Evolutionary conservation across 2,113 vertebrate genomes (phyloP), one percentile per base, ranked within the genome.

Genomic region (Strigops habroptila): DNA sequence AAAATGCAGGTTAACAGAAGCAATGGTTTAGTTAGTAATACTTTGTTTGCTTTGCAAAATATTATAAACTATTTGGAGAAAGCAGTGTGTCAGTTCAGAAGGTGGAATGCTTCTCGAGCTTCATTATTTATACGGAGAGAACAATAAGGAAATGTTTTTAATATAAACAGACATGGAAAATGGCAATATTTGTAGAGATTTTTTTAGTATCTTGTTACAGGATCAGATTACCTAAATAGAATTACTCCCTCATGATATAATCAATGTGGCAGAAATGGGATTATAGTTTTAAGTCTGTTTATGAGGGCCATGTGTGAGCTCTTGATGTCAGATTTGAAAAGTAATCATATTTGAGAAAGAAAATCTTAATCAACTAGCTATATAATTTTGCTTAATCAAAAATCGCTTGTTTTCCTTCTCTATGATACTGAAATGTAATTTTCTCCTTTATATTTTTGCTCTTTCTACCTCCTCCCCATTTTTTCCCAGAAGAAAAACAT

Each of bases 81-180:
- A 89, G 91, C 77, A 68, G 74, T 6, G 2, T 79, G 51, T 82
- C 70, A 48, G 44, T 93, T 91, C 82, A 87, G 87, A 84, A 82
- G 86, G 59, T 44, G 65, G 81, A 93, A 92, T 93, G 73, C 33
- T 79, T 91, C 91, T 46, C 7, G 33, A 69, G 57, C 69, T 49
- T 92, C 52, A 21, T 52, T 87, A 85, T 93, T 96, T 92, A 18
- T 79, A 92, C 6, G 1, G 81, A 79, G 57, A 95, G 81, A 96
- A 91, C 93, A 96, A 94, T 95, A 94, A 91, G 48, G 69, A 95
- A 92, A 73, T 93, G 90, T 93, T 97, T 96, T 90, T 71, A 90
- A 90, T 96, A 82, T 90, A 96, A 96, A 79, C 70, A 91, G 93
- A 51, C 59, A 41, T 88, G 69, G 84, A 92, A 96, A 95, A 95